phyloP scores from a whole-genome alignment of 2,113 vertebrate genomes.

The Rhinoderma darwinii region DNA sequence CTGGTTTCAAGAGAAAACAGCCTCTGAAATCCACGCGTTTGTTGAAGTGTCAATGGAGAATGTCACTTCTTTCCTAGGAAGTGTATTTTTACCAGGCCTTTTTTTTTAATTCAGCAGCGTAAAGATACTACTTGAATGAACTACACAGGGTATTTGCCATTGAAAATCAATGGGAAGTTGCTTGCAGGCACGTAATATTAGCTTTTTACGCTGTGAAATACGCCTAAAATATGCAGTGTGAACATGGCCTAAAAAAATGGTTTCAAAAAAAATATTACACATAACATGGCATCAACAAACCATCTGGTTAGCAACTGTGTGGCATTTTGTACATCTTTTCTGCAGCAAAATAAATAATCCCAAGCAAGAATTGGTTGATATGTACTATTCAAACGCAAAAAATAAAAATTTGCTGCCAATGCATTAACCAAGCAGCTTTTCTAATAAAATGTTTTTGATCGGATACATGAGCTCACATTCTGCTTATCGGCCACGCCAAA shows the following conservation, averaged over 20 bases:
- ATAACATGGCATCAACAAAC: not conserved
- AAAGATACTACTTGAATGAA: too few relatives aligned
- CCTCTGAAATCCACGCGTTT: too few relatives aligned
- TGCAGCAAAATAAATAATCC: slow-evolving; percentile 32
- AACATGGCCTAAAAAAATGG: not conserved
- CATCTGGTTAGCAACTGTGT: slow-evolving; percentile 10
- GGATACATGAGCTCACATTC: not conserved
- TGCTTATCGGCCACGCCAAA: not conserved
- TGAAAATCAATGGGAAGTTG: too few relatives aligned
- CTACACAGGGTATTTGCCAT: too few relatives aligned
- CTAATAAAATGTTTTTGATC: slow-evolving; percentile 18
- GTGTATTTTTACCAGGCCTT: too few relatives aligned
- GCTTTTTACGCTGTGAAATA: too few relatives aligned
- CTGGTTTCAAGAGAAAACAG: too few relatives aligned
- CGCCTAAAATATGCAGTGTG: too few relatives aligned
- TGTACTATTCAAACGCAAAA: not conserved
- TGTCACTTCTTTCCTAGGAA: too few relatives aligned
- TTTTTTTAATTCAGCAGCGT: too few relatives aligned
- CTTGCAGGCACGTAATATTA: too few relatives aligned
- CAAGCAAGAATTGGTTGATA: not conserved
- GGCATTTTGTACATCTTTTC: slow-evolving; percentile 28
- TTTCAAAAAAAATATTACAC: not conserved
- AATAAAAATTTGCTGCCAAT: not conserved
- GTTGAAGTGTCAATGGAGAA: too few relatives aligned
- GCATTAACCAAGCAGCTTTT: not conserved